Conservation (phyloP, 35 echinoderm and acorn worm species). For the Ophioderma brevispina region DNA sequence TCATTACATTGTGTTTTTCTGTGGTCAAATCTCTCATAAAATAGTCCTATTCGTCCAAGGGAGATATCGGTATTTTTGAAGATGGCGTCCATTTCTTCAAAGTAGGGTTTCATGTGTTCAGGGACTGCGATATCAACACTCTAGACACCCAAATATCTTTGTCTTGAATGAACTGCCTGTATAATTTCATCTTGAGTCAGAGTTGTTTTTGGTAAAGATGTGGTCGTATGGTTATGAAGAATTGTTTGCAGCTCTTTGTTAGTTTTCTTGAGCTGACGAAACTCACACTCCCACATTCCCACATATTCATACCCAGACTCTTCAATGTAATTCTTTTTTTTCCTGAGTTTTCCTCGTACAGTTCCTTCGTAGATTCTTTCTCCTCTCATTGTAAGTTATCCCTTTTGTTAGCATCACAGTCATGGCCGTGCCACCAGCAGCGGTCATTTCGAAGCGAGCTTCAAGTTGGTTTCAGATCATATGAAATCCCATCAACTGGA, state of each 20-base stretch:
- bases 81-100: conserved; percentile 31
- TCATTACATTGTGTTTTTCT: background rate
- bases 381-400: background rate
- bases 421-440: conserved; percentile 40
- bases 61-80: conserved; percentile 25
- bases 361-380: background rate
- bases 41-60: background rate
- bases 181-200: background rate
- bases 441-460: conserved; percentile 25
- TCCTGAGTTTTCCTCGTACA: background rate
- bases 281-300: conserved; percentile 28
- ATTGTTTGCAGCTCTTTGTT: background rate
- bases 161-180: background rate
- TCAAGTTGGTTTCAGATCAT: conserved; percentile 10
- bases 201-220: background rate
- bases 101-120: background rate
- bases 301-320: background rate
- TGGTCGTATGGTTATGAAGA: too few species aligned
- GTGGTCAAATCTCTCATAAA: conserved; percentile 13
- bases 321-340: too few species aligned
- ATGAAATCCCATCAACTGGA: conserved; percentile 40
- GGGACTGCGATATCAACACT: conserved; percentile 43
- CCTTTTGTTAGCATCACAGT: conserved; percentile 21
- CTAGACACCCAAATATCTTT: conserved; percentile 29
- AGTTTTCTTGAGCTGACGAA: background rate